Conservation (phyloP, 2,113 vertebrate genomes). For the Zootoca vivipara region DNA sequence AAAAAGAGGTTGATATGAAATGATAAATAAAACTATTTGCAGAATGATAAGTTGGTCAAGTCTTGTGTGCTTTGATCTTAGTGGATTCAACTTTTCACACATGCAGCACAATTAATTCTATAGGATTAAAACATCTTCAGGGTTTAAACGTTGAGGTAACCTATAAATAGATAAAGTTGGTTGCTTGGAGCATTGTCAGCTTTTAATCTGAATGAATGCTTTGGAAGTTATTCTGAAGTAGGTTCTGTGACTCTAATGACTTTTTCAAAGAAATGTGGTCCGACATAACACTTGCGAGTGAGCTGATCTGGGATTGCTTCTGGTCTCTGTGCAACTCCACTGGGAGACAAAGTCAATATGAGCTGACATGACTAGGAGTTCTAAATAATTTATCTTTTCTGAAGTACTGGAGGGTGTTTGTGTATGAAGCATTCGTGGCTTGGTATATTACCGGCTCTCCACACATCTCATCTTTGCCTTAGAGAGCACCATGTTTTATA, state of each 20-base stretch:
- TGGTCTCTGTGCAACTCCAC: not conserved
- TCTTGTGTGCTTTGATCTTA: not conserved
- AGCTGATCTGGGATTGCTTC: not conserved
- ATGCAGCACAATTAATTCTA: too few species aligned
- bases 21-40: not conserved
- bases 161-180: not conserved
- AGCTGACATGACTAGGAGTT: not conserved
- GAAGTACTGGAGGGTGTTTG: not conserved
- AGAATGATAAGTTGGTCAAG: not conserved
- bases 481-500: not conserved
- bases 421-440: not conserved
- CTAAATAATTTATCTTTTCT: constrained; percentile 29
- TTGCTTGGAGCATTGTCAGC: not conserved
- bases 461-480: constrained; percentile 5
- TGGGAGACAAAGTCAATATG: not conserved
- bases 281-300: not conserved
- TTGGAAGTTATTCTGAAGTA: not conserved
- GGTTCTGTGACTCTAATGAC: not conserved
- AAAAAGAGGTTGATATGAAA: not conserved
- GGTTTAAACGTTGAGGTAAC: not conserved
- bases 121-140: not conserved
- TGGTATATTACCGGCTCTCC: constrained; percentile 1
- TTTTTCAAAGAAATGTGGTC: not conserved
- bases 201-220: not conserved
- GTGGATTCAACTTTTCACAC: not conserved